Conservation (phyloP, 2,888 invertebrate genomes). For the Acronicta psi region DNA sequence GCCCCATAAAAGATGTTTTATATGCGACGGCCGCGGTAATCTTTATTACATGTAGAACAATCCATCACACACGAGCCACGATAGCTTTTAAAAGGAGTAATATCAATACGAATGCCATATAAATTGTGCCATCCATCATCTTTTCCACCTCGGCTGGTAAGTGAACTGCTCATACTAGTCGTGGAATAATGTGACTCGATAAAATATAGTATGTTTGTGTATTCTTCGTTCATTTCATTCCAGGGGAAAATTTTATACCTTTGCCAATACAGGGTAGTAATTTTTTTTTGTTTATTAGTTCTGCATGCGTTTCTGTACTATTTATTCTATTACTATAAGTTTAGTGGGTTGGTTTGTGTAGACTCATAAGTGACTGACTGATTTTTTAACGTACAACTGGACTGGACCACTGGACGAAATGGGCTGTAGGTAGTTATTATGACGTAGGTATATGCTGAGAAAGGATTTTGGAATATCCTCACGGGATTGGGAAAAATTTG, state of each 20-base stretch:
- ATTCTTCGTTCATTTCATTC: background rate
- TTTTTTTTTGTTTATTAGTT: too few species aligned
- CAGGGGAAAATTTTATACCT: background rate
- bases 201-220: background rate
- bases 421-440: too few species aligned
- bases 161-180: slow-evolving; percentile 28
- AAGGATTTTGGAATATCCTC: too few species aligned
- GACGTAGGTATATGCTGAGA: too few species aligned
- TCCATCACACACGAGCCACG: slow-evolving; percentile 69
- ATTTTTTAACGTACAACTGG: too few species aligned
- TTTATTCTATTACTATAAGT: too few species aligned
- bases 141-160: slow-evolving; percentile 33
- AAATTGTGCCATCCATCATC: slow-evolving; percentile 59
- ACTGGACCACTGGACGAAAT: too few species aligned
- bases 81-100: slow-evolving; percentile 64
- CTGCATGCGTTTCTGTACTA: too few species aligned
- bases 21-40: slow-evolving; percentile 17
- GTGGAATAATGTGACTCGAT: slow-evolving; percentile 20
- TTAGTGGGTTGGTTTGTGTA: too few species aligned
- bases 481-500: too few species aligned
- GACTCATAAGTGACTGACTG: too few species aligned
- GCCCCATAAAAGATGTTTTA: slow-evolving; percentile 6
- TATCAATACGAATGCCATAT: slow-evolving; percentile 58
- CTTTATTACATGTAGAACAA: slow-evolving; percentile 49
- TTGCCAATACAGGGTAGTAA: too few species aligned